Evolutionary conservation across 2,888 invertebrate genomes (phyloP).

Genomic region (Parelbella ahira): DNA sequence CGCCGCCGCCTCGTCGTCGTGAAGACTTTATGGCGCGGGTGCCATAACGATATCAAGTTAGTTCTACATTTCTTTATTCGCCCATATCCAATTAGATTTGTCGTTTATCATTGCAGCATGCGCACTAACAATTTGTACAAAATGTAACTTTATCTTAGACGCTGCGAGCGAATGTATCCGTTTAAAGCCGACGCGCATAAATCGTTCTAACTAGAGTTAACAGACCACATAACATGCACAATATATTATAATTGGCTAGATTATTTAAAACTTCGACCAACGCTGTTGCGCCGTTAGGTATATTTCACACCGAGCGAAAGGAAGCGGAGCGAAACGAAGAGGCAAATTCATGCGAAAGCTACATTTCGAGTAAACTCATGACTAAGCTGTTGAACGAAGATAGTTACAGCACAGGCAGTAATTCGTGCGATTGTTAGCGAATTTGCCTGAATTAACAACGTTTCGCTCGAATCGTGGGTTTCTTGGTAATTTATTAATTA

Average conservation of each 20-base stretch:
- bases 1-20: slow-evolving; percentile 88
- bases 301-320: slow-evolving; percentile 14
- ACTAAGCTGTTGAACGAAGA: slow-evolving; percentile 16
- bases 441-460: slow-evolving; percentile 3
- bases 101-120: too few relatives aligned
- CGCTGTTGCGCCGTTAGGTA: slow-evolving; percentile 19
- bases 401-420: slow-evolving; percentile 11
- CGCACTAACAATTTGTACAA: too few relatives aligned
- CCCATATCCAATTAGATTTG: too few relatives aligned
- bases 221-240: slow-evolving; percentile 15
- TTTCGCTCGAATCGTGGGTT: neutral
- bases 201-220: slow-evolving; percentile 14
- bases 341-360: slow-evolving; percentile 10
- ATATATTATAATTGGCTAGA: slow-evolving; percentile 25
- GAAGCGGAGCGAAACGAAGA: slow-evolving; percentile 17
- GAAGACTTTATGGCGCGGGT: slow-evolving; percentile 87
- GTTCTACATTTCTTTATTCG: slow-evolving; percentile 33
- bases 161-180: slow-evolving; percentile 14
- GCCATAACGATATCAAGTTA: slow-evolving; percentile 84
- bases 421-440: slow-evolving; percentile 5
- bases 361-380: slow-evolving; percentile 22
- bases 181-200: slow-evolving; percentile 11
- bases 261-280: slow-evolving; percentile 22
- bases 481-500: slow-evolving; percentile 10
- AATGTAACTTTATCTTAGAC: too few relatives aligned